Evolutionary conservation across 2,888 invertebrate genomes (phyloP), one percentile per base, ranked within the genome.

Genomic region (Salticus scenicus): DNA sequence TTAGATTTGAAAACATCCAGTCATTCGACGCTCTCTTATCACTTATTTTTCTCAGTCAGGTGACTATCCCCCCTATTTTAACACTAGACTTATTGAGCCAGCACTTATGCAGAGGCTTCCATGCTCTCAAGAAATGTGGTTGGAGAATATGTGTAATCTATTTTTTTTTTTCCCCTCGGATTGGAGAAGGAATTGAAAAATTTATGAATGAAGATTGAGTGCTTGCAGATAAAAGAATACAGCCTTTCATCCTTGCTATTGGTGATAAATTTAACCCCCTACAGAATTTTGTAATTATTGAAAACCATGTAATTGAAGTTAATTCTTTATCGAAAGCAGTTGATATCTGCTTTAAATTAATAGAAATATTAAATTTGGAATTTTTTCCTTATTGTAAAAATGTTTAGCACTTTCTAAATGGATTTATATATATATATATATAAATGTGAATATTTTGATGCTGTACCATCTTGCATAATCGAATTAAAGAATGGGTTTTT

Each of bases 141-240:
- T n/a, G n/a, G n/a, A n/a, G n/a, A n/a, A n/a, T n/a, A n/a, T n/a
- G n/a, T n/a, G n/a, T n/a, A n/a, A n/a, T 28, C 14, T 64, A 20
- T 28, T 14, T 27, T 64, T 14, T 64, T 0, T 66, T 27, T 30
- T 66, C 1, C 10, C 27, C 27, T 31, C 37, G 30, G 67, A 28
- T 33, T 31, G 67, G 67, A 67, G 31, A 67, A 67, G 67, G 67
- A 31, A 67, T 67, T 31, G 63, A 63, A 1, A 63, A 63, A n/a
- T 63, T 63, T 7, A 63, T 63, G 63, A 1, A 31, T 0, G 67
- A 67, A 67, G 67, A 67, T 1, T 30, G 67, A 33, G 0, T 67
- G 1, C 31, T 67, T 30, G 67, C 14, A 14, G 37, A n/a, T 1
- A 31, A 33, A n/a, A 7, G 67, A 1, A 67, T 1, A 30, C 31